phyloP scores from a whole-genome alignment of 2,888 invertebrate species.

The Troides oblongomaculatus region DNA sequence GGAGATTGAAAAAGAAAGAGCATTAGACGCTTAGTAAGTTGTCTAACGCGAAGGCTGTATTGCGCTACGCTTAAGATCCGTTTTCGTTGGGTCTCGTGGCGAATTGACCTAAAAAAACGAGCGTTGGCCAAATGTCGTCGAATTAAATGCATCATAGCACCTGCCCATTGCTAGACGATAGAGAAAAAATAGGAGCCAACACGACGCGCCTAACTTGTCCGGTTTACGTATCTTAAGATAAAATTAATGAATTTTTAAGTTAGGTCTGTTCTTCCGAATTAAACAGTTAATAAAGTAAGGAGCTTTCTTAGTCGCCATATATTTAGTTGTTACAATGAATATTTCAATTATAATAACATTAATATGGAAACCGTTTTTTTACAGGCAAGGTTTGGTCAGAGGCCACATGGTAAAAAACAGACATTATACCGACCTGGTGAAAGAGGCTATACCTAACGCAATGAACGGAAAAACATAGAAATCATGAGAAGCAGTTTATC shows the following conservation, averaged over 20 bases:
- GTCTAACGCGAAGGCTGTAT: conserved; percentile 13
- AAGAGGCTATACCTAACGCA: no score
- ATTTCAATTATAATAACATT: no score
- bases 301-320: not conserved
- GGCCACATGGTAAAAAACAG: no score
- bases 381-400: no score
- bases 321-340: not conserved
- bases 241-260: conserved; percentile 9
- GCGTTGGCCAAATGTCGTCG: conserved; percentile 48
- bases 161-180: conserved; percentile 56
- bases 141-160: conserved; percentile 51
- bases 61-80: conserved; percentile 10
- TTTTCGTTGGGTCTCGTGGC: conserved; percentile 21
- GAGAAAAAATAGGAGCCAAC: conserved; percentile 33
- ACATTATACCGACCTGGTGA: no score
- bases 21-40: conserved; percentile 1
- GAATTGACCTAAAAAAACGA: conserved; percentile 26
- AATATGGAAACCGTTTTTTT: no score
- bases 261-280: not conserved
- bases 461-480: no score
- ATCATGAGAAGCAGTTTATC: no score
- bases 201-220: conserved; percentile 38
- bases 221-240: conserved; percentile 24
- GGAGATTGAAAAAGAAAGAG: conserved; percentile 9
- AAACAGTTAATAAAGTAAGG: conserved; percentile 3